Evolutionary conservation across 2,888 invertebrate species (phyloP), one percentile per base, ranked within the genome.

Genomic region (Apodemia mormo): DNA sequence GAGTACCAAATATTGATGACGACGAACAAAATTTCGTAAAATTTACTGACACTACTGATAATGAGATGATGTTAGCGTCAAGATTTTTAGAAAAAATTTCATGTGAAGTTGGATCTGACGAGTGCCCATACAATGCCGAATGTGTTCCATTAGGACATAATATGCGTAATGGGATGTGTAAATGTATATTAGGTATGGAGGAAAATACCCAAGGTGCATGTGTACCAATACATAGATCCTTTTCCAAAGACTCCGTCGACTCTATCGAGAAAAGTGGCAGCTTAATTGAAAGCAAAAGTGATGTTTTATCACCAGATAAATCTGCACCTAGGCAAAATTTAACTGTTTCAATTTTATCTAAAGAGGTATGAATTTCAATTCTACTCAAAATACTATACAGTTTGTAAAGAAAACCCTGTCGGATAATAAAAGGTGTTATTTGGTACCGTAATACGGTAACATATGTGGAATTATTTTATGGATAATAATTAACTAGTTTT

Each of bases 301-400:
- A 77, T 0, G 45, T 12, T 12, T 45, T 45, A 12, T 89, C 87
- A 80, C 74, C 77, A 73, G 88, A 94, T 79, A 85, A 90, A 70
- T 84, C 90, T 74, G 86, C 83, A 68, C 92, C 87, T 58, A 94
- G 88, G 79, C 96, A 96, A 81, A 95, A 95, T 72, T 90, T 97
- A 72, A 94, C 95, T 30, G 96, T 97, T 0, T 95, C 96, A 12
- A 96, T 96, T 29, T 94, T 95, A 70, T 96, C 97, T 0, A 97
- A 97, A 87, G 95, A 95, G 85, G 96, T 98, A 84, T 76, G 33
- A 65, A 14, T 45, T 45, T 45, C 8, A 45, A 45, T 45, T 45
- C 14, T 45, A 45, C 3, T 14, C 12, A 45, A 45, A 45, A 45
- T 22, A 22, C 22, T 22, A 22, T 22, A 22, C 22, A 22, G 22